Conservation (phyloP, 2,797 vertebrate species). For the Hemitrygon akajei region DNA sequence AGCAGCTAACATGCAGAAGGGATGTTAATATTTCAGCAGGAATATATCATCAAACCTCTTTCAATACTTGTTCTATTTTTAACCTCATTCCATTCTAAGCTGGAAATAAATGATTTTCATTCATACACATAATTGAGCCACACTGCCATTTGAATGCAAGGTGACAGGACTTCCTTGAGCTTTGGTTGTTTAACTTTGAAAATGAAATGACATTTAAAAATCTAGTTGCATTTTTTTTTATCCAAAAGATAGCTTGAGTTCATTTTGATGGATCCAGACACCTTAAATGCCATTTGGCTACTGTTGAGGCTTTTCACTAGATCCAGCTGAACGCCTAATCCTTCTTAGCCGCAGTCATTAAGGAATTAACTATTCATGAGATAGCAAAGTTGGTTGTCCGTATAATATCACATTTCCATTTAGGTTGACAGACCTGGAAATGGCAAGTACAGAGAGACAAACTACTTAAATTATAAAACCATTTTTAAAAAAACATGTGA, state of each 20-base stretch:
- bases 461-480: not conserved
- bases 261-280: not conserved
- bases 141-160: conserved; percentile 2
- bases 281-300: not conserved
- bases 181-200: not conserved
- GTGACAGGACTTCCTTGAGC: not conserved
- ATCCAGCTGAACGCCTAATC: conserved; percentile 21
- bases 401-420: conserved; percentile 9
- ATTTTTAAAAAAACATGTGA: not conserved
- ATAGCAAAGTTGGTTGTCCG: not conserved
- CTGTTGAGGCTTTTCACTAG: not conserved
- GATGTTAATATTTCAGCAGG: not conserved
- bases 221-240: conserved; percentile 9
- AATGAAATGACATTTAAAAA: conserved; percentile 26
- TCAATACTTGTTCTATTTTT: conserved; percentile 15
- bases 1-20: not conserved
- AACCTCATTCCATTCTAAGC: not conserved
- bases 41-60: not conserved
- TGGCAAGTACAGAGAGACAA: not conserved
- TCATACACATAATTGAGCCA: not conserved
- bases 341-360: not conserved
- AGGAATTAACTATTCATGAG: conserved; percentile 22
- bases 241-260: not conserved
- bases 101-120: conserved; percentile 13
- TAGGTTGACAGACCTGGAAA: conserved; percentile 18